A percentile compares a stretch with the other conserved stretches of the same genome.
Conservation (phyloP, 2,888 invertebrate genomes). For the Pyralis farinalis region DNA sequence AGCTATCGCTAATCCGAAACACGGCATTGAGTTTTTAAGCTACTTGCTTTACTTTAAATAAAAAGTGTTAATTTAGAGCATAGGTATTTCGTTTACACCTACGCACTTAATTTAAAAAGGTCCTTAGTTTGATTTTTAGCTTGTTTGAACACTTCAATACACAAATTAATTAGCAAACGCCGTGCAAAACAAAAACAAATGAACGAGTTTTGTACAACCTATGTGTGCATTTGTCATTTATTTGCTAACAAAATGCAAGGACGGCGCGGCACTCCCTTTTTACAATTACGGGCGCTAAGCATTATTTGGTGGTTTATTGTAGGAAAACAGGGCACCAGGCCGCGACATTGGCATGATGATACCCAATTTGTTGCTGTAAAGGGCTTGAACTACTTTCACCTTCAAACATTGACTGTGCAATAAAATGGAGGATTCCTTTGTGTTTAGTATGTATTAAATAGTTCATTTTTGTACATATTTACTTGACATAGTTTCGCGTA, state of each 20-base stretch:
- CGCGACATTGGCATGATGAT: conserved; percentile 19
- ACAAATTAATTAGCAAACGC: too few relatives aligned
- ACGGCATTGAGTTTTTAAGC: too few relatives aligned
- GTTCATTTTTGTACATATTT: too few relatives aligned
- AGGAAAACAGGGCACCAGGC: conserved; percentile 21
- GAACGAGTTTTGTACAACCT: not conserved
- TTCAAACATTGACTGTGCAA: conserved; percentile 2
- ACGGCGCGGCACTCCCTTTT: conserved; percentile 3
- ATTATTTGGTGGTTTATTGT: conserved; percentile 13
- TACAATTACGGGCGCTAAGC: not conserved
- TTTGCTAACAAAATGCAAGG: not conserved
- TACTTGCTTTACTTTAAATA: too few relatives aligned
- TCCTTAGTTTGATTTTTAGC: too few relatives aligned
- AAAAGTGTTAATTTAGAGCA: too few relatives aligned
- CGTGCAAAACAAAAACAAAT: conserved; percentile 3
- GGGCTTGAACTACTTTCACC: conserved; percentile 10
- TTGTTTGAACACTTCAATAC: too few relatives aligned
- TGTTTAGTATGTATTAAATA: not conserved
- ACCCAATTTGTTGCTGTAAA: conserved; percentile 19
- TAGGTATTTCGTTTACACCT: too few relatives aligned
- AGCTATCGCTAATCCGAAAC: too few relatives aligned
- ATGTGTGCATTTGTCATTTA: not conserved
- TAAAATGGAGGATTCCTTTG: conserved; percentile 1
- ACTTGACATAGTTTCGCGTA: too few relatives aligned
- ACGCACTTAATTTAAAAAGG: too few relatives aligned